Conservation (phyloP, 2,113 vertebrate species). For the Amphilophus citrinellus region DNA sequence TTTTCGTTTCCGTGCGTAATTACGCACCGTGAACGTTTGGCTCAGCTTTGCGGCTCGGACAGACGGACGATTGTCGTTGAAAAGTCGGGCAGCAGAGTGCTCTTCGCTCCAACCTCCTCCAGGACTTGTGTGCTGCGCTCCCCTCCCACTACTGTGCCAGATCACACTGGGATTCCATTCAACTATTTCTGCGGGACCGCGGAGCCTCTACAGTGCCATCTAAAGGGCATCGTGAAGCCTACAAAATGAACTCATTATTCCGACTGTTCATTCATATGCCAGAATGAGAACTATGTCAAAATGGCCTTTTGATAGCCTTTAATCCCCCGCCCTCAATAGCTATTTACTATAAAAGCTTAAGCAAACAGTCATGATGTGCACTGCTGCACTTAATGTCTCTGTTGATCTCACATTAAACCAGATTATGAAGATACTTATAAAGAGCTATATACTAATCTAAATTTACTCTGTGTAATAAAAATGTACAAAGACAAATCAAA, state of each 20-base stretch:
- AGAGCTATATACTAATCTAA: not conserved
- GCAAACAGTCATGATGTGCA: slow-evolving; percentile 15
- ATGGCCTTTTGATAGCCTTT: slow-evolving; percentile 2
- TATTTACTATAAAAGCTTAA: slow-evolving; percentile 4
- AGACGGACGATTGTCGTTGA: slow-evolving; percentile 33
- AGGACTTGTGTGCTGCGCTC: slow-evolving; percentile 50
- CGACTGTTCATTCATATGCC: slow-evolving; percentile 16
- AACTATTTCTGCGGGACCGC: slow-evolving; percentile 30
- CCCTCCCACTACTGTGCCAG: slow-evolving; percentile 45
- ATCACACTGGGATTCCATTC: slow-evolving; percentile 62
- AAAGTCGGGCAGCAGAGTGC: slow-evolving; percentile 22
- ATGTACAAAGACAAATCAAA: not conserved
- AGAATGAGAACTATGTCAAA: slow-evolving; percentile 42
- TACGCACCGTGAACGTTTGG: slow-evolving; percentile 51
- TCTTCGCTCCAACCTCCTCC: slow-evolving; percentile 39
- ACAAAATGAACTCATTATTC: not conserved
- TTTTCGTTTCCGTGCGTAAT: slow-evolving; percentile 57
- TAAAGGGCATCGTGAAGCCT: slow-evolving; percentile 32
- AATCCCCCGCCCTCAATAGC: not conserved
- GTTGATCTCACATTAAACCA: slow-evolving; percentile 14
- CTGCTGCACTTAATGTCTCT: not conserved
- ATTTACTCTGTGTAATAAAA: not conserved
- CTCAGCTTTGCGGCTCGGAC: not conserved
- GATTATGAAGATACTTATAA: slow-evolving; percentile 8
- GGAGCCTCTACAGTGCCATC: slow-evolving; percentile 57